Evolutionary conservation across 2,888 invertebrate genomes (phyloP).

Genomic region (Elegia similella): DNA sequence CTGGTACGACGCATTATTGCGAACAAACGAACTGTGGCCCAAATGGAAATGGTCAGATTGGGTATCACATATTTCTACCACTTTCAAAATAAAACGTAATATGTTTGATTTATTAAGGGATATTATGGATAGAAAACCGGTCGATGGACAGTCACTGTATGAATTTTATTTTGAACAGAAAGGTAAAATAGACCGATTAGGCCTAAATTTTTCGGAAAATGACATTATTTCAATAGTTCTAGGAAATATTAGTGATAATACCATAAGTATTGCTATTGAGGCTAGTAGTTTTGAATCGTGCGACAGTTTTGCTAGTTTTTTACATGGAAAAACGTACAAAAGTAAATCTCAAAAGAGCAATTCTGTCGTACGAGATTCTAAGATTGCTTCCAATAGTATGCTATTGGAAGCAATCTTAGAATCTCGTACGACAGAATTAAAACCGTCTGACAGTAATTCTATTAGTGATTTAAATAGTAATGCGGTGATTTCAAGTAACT

Average conservation of each 20-base stretch:
- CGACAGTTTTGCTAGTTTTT: constrained; percentile 22
- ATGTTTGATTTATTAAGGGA: constrained; percentile 23
- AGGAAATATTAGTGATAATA: constrained; percentile 22
- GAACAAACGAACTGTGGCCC: constrained; percentile 8
- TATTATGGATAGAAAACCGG: constrained; percentile 21
- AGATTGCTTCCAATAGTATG: no score
- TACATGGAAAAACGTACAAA: no score
- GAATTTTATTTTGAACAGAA: constrained; percentile 23
- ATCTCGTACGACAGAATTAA: no score
- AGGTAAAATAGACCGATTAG: constrained; percentile 19
- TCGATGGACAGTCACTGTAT: constrained; percentile 26
- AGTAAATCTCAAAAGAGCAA: no score
- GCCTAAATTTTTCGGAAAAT: constrained; percentile 20
- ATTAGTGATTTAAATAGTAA: no score
- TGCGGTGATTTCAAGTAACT: no score
- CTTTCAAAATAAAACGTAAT: constrained; percentile 9
- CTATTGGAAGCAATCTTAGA: no score
- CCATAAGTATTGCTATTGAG: constrained; percentile 22
- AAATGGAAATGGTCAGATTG: constrained; percentile 12
- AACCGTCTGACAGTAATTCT: no score
- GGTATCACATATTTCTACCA: background rate
- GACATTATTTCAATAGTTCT: constrained; percentile 19
- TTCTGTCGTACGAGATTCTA: no score
- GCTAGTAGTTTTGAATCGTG: constrained; percentile 25
- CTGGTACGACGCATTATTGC: constrained; percentile 20